Conservation (phyloP, 1,140 invertebrate genomes). For the Neoseiulus cucumeris region DNA sequence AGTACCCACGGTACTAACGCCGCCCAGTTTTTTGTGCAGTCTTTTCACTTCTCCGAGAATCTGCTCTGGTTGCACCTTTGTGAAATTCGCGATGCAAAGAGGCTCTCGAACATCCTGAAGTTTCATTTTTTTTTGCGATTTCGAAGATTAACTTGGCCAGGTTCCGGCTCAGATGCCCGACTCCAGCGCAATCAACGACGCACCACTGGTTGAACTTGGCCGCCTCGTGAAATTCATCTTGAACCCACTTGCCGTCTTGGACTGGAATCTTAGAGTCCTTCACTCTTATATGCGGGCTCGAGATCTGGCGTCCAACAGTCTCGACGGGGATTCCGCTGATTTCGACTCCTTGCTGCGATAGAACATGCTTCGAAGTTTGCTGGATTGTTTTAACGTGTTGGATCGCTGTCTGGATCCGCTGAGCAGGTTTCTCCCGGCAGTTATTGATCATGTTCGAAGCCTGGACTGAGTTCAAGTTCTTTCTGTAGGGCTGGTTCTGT, state of each 20-base stretch:
- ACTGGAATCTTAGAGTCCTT: neutral
- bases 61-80: no score
- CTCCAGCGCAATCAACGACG: neutral
- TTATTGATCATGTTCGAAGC: neutral
- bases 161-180: neutral
- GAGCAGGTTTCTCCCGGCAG: neutral
- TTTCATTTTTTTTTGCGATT: neutral
- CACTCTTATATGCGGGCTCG: neutral
- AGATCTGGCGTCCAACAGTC: neutral
- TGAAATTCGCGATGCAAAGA: neutral
- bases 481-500: neutral
- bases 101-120: neutral
- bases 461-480: neutral
- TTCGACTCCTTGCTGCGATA: neutral
- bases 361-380: no score
- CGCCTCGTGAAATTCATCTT: neutral
- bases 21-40: neutral
- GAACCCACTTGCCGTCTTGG: neutral
- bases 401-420: neutral
- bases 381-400: neutral
- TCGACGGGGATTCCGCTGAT: neutral
- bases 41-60: no score
- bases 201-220: neutral
- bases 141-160: neutral
- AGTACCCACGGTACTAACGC: no score